Evolutionary conservation across 2,797 vertebrate genomes (phyloP).

Genomic region (Anniella stebbinsi): DNA sequence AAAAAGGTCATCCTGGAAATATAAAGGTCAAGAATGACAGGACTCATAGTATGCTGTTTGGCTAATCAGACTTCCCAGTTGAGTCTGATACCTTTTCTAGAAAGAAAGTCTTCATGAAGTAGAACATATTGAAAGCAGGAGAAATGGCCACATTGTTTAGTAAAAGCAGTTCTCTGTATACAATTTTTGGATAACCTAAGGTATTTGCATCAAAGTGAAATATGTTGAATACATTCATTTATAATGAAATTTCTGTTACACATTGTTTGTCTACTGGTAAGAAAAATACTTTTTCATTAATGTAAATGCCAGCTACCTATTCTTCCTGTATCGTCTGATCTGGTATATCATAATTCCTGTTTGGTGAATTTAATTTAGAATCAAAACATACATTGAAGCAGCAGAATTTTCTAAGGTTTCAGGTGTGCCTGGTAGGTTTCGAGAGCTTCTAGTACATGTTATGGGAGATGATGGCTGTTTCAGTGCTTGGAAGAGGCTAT

Average conservation of each 20-base stretch:
- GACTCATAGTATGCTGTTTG: conserved; percentile 1
- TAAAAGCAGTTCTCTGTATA: background rate
- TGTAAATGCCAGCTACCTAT: background rate
- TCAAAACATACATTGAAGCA: background rate
- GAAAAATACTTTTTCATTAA: background rate
- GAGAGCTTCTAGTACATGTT: background rate
- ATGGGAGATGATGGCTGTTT: background rate
- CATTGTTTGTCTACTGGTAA: background rate
- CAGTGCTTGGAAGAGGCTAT: background rate
- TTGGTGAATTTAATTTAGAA: background rate
- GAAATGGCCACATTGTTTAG: background rate
- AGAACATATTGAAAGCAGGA: conserved; percentile 19
- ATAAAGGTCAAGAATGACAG: conserved; percentile 24
- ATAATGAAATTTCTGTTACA: background rate
- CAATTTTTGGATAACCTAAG: background rate
- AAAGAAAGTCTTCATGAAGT: conserved; percentile 21
- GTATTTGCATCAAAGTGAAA: background rate
- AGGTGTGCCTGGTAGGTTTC: background rate
- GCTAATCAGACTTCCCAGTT: background rate
- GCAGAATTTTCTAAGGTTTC: background rate
- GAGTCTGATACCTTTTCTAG: conserved; percentile 24
- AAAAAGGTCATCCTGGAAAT: conserved; percentile 47
- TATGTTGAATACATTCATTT: background rate
- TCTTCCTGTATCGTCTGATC: background rate
- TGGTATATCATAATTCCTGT: background rate